Conservation (phyloP, 2,797 vertebrate genomes). For the Pteropus rufus region DNA sequence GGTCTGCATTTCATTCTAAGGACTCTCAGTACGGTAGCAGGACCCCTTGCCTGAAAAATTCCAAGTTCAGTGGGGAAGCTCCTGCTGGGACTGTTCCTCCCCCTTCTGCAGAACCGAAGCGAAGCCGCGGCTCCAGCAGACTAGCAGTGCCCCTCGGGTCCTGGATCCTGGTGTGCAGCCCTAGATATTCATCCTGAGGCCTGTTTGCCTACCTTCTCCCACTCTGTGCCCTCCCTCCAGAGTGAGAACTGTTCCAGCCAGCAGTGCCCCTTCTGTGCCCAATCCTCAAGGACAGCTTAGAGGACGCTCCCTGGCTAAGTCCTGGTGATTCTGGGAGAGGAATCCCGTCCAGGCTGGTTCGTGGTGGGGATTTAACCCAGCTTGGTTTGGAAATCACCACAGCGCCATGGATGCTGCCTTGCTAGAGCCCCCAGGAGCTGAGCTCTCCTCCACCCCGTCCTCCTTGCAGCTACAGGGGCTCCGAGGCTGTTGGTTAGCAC, state of each 20-base stretch:
- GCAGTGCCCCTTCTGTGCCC: background rate
- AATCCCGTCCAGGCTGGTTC: background rate
- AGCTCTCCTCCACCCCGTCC: too few species aligned
- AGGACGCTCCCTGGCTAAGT: constrained; percentile 26
- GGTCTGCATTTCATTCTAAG: background rate
- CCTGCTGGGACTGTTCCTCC: background rate
- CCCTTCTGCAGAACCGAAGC: background rate
- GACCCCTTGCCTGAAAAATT: background rate
- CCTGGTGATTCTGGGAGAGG: background rate
- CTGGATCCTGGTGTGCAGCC: background rate
- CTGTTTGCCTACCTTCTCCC: background rate
- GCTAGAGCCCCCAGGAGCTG: background rate
- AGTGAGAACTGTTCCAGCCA: rapidly evolving
- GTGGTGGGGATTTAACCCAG: background rate
- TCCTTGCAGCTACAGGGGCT: background rate
- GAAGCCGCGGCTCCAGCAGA: background rate
- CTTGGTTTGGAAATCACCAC: background rate
- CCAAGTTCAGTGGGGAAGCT: background rate
- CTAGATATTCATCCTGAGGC: background rate
- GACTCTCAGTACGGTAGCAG: background rate
- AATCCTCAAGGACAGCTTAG: constrained; percentile 65
- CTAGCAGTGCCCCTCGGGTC: background rate
- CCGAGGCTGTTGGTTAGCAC: background rate
- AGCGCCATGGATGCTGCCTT: background rate
- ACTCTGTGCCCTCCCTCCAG: background rate